Percentiles rank a stretch among this genome's conserved stretches.
These are phyloP conservation scores for Mythimna impura DNA, from an alignment of 2,888 invertebrate species.

Conservation along the genomic window DNA sequence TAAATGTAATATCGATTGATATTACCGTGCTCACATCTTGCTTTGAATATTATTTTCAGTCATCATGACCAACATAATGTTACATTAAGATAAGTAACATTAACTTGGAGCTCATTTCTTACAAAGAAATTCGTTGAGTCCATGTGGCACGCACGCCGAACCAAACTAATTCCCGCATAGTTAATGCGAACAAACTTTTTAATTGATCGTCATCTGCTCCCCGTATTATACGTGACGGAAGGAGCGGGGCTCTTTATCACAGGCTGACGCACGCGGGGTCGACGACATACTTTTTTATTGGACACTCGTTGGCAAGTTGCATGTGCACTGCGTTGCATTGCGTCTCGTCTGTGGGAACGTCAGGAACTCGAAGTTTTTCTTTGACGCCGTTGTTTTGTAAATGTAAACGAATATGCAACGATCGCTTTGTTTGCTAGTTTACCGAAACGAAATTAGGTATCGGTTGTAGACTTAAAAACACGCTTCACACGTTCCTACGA, in stretches of 20 bases:
- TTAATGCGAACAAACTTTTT: slow-evolving; percentile 88
- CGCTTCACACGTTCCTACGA: slow-evolving; percentile 67
- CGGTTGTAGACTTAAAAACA: slow-evolving; percentile 56
- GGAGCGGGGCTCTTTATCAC: slow-evolving; percentile 82
- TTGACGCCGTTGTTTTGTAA: slow-evolving; percentile 74
- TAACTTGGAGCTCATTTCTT: slow-evolving; percentile 65
- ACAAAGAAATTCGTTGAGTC: slow-evolving; percentile 81
- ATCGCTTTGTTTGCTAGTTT: slow-evolving; percentile 68
- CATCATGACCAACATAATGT: slow-evolving; percentile 37
- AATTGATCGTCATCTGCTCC: slow-evolving; percentile 89
- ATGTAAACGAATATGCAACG: slow-evolving; percentile 69
- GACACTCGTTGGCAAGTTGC: slow-evolving; percentile 72
- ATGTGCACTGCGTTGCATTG: slow-evolving; percentile 70
- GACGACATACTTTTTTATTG: slow-evolving; percentile 87
- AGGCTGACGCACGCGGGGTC: slow-evolving; percentile 87
- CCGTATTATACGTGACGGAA: slow-evolving; percentile 79
- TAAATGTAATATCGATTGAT: slow-evolving; percentile 39
- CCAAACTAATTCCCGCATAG: slow-evolving; percentile 85
- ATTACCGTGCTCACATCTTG: slow-evolving; percentile 31
- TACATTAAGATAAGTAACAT: slow-evolving; percentile 60
- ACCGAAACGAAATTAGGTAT: slow-evolving; percentile 60
- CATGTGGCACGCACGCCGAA: slow-evolving; percentile 84
- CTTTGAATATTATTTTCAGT: slow-evolving; percentile 40
- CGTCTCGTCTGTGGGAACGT: slow-evolving; percentile 83
- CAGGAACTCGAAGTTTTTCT: slow-evolving; percentile 75